These are phyloP conservation scores for Clupea harengus DNA, from an alignment of 2,113 vertebrate genomes.

Conservation along the genomic window DNA sequence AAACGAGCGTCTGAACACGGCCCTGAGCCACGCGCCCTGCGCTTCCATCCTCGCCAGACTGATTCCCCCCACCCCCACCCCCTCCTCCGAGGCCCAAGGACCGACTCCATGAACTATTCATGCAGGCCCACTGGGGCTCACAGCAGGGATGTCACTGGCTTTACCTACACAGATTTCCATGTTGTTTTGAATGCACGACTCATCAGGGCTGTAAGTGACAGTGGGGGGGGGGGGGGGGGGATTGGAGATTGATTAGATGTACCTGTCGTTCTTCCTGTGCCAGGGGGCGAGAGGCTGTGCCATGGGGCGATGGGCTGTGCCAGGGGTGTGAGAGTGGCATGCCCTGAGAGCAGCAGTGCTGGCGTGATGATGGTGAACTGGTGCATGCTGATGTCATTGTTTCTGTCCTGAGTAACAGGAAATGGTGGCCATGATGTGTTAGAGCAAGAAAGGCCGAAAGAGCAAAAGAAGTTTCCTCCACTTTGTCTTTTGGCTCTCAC, in stretches of 20 bases:
- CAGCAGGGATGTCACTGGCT: not conserved
- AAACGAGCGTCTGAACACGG: not conserved
- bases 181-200: not conserved
- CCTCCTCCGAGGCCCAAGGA: not conserved
- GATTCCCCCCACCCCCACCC: no score
- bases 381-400: constrained; percentile 32
- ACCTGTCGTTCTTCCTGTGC: not conserved
- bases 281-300: not conserved
- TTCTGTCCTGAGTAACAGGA: constrained; percentile 30
- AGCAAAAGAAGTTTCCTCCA: not conserved
- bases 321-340: not conserved
- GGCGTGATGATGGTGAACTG: not conserved
- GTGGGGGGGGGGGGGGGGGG: not conserved
- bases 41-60: no score
- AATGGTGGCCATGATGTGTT: constrained; percentile 13
- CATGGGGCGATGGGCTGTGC: no score
- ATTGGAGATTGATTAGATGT: not conserved
- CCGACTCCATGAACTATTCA: not conserved
- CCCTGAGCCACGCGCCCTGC: no score
- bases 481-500: not conserved
- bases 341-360: not conserved
- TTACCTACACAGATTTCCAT: not conserved
- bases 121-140: not conserved
- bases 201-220: not conserved
- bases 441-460: not conserved